Conservation (phyloP, 2,888 invertebrate genomes). For the Syrphus vitripennis region DNA sequence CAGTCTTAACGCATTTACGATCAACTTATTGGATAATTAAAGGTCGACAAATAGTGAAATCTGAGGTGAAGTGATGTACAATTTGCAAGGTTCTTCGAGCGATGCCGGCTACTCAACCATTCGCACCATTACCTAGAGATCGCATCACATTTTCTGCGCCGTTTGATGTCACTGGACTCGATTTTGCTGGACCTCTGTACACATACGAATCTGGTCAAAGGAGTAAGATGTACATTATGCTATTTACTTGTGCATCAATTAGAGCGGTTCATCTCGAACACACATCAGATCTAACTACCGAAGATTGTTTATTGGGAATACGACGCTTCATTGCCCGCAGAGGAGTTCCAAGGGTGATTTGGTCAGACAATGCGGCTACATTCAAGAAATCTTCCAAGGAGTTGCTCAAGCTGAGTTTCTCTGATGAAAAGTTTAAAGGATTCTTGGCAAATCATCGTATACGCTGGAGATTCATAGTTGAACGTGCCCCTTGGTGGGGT, state of each 20-base stretch:
- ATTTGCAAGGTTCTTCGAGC: not conserved
- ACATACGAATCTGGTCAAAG: not conserved
- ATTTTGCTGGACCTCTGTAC: not conserved
- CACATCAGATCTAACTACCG: not conserved
- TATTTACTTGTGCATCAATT: too few relatives aligned
- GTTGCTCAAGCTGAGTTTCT: not conserved
- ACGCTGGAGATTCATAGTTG: not conserved
- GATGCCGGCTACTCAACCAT: not conserved
- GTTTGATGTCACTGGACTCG: not conserved
- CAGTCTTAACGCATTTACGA: not conserved
- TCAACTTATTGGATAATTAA: not conserved
- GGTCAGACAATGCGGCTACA: not conserved
- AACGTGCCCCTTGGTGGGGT: not conserved
- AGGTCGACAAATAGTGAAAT: not conserved
- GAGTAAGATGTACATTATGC: not conserved
- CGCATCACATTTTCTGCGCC: not conserved
- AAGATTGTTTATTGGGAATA: not conserved
- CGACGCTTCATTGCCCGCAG: not conserved
- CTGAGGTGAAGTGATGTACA: not conserved
- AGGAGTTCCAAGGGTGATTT: slow-evolving; percentile 20
- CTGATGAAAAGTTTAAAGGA: slow-evolving; percentile 5
- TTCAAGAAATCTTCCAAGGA: slow-evolving; percentile 30
- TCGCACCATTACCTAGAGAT: not conserved
- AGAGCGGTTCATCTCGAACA: too few relatives aligned
- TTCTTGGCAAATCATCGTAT: not conserved